Base-by-base conservation (phyloP, 2,888 invertebrate genomes). In the Hipparchia semele region DNA sequence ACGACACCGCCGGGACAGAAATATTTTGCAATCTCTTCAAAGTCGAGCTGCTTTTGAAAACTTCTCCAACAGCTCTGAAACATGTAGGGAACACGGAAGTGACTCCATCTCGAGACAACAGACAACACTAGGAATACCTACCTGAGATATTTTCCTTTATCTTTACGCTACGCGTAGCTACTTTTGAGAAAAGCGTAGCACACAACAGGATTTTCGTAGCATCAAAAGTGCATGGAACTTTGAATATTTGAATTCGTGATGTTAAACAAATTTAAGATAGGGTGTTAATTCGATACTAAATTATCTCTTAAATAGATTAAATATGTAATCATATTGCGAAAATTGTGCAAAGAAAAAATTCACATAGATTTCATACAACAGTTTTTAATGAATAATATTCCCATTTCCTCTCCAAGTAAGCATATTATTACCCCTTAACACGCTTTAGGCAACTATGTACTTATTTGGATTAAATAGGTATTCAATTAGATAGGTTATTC, bases 1-100 rank as follows among this genome's bases (percentile, higher is more conserved):
- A 91, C 90, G 90, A 91, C 88, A 89, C 91, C 88, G 86, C 82
- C 78, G 90, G 90, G 91, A 91, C 88, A 75, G 71, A 75, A 84
- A 90, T 90, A 88, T 89, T 88, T 87, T 84, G 89, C 90, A 90
- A 90, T 90, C 87, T 90, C 86, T 84, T 84, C 86, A 80, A 82
- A 86, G 86, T 88, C 86, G 86, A 86, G 85, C 85, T 82, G 86
- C 84, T 85, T 85, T 84, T 84, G 67, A 54, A 68, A 76, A 76
- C 72, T 76, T 77, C 65, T 33, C 68, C 65, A 56, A 62, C 51
- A 51, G 61, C 23, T 70, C 70, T 70, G 62, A 13, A 64, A 64
- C 62, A 70, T 69, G 61, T 61, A 70, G 56, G 56, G 64, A 62
- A 56, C 70, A 49, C 62, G 51, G 61, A 64, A 69, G 53, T 69